phyloP scores from a whole-genome alignment of 2,797 vertebrate genomes.

The Cuculus canorus region DNA sequence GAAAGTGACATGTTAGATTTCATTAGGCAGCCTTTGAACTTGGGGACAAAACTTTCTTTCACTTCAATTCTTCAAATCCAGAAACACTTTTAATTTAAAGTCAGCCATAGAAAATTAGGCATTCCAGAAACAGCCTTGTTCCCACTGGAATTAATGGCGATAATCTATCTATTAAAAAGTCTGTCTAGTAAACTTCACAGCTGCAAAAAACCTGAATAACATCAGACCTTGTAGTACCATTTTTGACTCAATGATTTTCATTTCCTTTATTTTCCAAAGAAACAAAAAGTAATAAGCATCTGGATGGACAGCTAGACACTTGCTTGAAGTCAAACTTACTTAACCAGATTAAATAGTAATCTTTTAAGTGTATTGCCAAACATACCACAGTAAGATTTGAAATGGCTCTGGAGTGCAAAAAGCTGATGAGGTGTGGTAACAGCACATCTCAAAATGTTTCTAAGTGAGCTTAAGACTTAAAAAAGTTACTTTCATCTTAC shows the following conservation, averaged over 20 bases:
- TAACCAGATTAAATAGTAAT: slow-evolving; percentile 77
- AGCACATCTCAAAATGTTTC: slow-evolving; percentile 62
- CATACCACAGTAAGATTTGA: slow-evolving; percentile 66
- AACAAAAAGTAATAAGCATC: slow-evolving; percentile 58
- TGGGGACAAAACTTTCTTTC: slow-evolving; percentile 15
- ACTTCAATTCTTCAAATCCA: neutral
- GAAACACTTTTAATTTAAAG: slow-evolving; percentile 8
- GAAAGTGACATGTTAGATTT: neutral
- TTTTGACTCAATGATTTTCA: slow-evolving; percentile 38
- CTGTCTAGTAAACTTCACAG: slow-evolving; percentile 46
- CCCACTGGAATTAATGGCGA: neutral
- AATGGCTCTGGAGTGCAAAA: slow-evolving; percentile 59
- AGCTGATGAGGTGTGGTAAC: slow-evolving; percentile 50
- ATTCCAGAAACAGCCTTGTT: neutral
- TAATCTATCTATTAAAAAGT: slow-evolving; percentile 3
- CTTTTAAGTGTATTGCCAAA: slow-evolving; percentile 79
- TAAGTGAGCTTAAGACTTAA: slow-evolving; percentile 40
- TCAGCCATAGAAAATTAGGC: slow-evolving; percentile 21
- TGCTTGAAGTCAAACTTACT: slow-evolving; percentile 75
- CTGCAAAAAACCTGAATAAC: slow-evolving; percentile 12
- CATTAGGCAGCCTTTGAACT: slow-evolving; percentile 15
- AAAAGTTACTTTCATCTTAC: slow-evolving; percentile 70
- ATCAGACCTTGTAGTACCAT: slow-evolving; percentile 38
- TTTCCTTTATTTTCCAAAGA: slow-evolving; percentile 64
- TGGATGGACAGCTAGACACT: slow-evolving; percentile 71